phyloP scores from a whole-genome alignment of 2,888 invertebrate genomes.

The Drosophila neonasuta region DNA sequence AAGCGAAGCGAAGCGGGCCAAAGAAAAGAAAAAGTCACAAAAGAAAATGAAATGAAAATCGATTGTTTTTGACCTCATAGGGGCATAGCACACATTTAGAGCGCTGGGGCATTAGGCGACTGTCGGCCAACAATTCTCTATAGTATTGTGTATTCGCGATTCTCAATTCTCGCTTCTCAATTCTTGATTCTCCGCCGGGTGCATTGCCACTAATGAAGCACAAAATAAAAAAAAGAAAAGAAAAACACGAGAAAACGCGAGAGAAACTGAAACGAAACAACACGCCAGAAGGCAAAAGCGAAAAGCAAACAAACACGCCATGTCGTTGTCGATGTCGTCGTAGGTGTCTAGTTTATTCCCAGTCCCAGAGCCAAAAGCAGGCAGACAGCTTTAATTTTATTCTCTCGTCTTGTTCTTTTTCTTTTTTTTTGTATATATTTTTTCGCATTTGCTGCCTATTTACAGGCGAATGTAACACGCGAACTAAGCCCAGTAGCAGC shows the following conservation, averaged over 20 bases:
- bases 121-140: conserved; percentile 40
- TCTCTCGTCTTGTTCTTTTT: conserved; percentile 26
- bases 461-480: conserved; percentile 69
- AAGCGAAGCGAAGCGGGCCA: conserved; percentile 28
- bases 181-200: conserved; percentile 49
- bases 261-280: conserved; percentile 34
- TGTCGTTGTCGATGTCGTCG: conserved; percentile 29
- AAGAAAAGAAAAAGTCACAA: conserved; percentile 46
- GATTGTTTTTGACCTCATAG: conserved; percentile 80
- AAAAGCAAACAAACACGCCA: conserved; percentile 75
- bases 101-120: conserved; percentile 59
- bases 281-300: conserved; percentile 53
- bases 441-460: conserved; percentile 57
- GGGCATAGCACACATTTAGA: conserved; percentile 65
- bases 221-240: conserved; percentile 22
- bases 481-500: conserved; percentile 53
- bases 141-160: conserved; percentile 16
- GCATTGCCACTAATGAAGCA: conserved; percentile 72
- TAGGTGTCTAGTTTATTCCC: conserved; percentile 52
- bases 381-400: conserved; percentile 65
- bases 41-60: conserved; percentile 71
- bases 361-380: conserved; percentile 27
- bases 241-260: conserved; percentile 21
- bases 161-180: conserved; percentile 24
- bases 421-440: conserved; percentile 7